phyloP scores from a whole-genome alignment of 1,140 invertebrate genomes.

The Pissodes strobi region DNA sequence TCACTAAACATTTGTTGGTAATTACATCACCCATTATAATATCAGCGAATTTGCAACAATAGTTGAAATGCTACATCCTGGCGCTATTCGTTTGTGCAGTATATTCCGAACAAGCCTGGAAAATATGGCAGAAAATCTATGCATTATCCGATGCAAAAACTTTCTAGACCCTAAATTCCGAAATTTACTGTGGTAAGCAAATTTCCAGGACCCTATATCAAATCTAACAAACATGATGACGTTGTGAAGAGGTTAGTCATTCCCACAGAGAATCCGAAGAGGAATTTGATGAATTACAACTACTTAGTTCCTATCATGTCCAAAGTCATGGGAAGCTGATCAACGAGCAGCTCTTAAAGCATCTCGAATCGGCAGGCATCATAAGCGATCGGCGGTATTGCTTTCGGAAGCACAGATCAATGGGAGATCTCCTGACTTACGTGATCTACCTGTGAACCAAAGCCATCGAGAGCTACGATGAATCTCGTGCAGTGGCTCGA shows the following conservation, averaged over 20 bases:
- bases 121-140: slow-evolving; percentile 55
- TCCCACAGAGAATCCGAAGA: slow-evolving; percentile 39
- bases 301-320: too few species aligned
- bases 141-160: slow-evolving; percentile 26
- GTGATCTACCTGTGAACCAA: too few species aligned
- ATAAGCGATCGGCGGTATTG: too few species aligned
- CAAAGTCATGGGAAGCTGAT: too few species aligned
- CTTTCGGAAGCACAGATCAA: too few species aligned
- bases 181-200: slow-evolving; percentile 52
- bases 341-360: too few species aligned
- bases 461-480: too few species aligned
- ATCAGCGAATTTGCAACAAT: slow-evolving; percentile 48
- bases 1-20: slow-evolving; percentile 1
- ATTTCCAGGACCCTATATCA: slow-evolving; percentile 38
- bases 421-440: too few species aligned
- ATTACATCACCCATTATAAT: slow-evolving; percentile 36
- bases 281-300: slow-evolving; percentile 49
- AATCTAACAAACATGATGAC: slow-evolving; percentile 34
- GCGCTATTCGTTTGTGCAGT: slow-evolving; percentile 53
- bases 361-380: too few species aligned
- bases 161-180: slow-evolving; percentile 35
- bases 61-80: slow-evolving; percentile 55
- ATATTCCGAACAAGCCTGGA: slow-evolving; percentile 58
- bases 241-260: slow-evolving; percentile 43
- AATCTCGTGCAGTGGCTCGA: too few species aligned